Evolutionary conservation across 2,888 invertebrate species (phyloP), one percentile per base, ranked within the genome.

Genomic region (Epirrhoe tristata): DNA sequence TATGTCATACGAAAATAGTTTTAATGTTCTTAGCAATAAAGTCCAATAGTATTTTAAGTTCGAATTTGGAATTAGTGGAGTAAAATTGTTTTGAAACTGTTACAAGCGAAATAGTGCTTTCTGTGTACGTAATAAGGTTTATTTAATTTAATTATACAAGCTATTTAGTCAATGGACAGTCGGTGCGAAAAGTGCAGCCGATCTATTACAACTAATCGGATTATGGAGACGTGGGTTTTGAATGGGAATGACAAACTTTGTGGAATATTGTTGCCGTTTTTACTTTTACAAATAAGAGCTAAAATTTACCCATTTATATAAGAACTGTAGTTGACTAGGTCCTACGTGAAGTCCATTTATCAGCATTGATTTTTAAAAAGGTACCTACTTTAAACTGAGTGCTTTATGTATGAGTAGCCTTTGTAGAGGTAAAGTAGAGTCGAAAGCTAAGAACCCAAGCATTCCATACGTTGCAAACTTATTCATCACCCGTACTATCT

Each of bases 161-260:
- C 24, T n/a, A 51, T 24, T 31, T 24, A 31, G 58, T 36, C 16
- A 73, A 74, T 64, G 72, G 70, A 70, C 78, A 76, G 70, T 74
- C 75, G 72, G 74, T 70, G 75, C 71, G 78, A 77, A 83, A 89
- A 90, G 87, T 87, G 81, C 77, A 79, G 70, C 79, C 85, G 88
- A 91, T 91, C 88, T 85, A 87, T 91, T 90, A 89, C 90, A 77
- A 75, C 72, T 91, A 91, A 91, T 87, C 91, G 82, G 91, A 83
- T 91, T 89, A 88, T n/a, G 63, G 61, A 74, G 80, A 88, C 87
- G 89, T 86, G 89, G 78, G 77, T 73, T 75, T 73, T 85, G 85
- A 85, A 88, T 88, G 77, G 87, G 84, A 83, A 72, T 73, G 73
- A 70, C 73, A 24, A 32, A 54, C 55, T 65, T 36, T 52, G 57